Evolutionary conservation across 2,113 vertebrate species (phyloP), one percentile per base, ranked within the genome.

Genomic region (Engystomops pustulosus): DNA sequence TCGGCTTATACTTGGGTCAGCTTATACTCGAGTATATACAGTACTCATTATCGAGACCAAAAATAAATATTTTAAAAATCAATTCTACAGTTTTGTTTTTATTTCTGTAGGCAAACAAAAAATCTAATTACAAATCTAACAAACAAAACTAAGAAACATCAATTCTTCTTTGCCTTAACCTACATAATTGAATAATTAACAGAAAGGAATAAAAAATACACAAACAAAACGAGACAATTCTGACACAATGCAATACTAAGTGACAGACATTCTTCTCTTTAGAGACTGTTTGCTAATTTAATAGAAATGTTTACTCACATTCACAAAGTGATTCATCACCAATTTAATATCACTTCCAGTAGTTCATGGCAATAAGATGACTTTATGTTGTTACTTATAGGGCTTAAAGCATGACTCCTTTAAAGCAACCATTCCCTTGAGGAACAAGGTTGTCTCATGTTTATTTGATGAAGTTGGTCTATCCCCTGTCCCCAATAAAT

Each of bases 321-420:
- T 69, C n/a, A 30, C 58, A 62, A 25, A 69, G 6, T 25, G 65
- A 49, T 80, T 51, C 51, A n/a, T 58, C 47, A 14, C n/a, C 38
- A 51, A 32, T 81, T 41, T 32, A 32, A 55, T 38, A 47, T 53
- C 3, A 81, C 41, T 81, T 81, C 34, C 47, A 45, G 14, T 25
- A 25, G 45, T 17, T 53, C 20, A 41, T 55, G 67, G 23, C 45
- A 81, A 53, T 70, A 38, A 81, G 79, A 81, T 70, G 62, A 53
- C 49, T 69, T 49, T 17, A 25, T n/a, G 6, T 8, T 41, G 20
- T 69, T 81, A 49, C 14, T 68, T 23, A 69, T 30, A 32, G 34
- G 30, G 32, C 47, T 81, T 11, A 71, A 49, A 41, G 47, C 10
- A 51, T 38, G 44, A 12, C 8, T 68, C 32, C 3, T 30, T 27